Evolutionary conservation across 2,888 invertebrate genomes (phyloP), one percentile per base, ranked within the genome.

Genomic region (Habroteleia sp.): DNA sequence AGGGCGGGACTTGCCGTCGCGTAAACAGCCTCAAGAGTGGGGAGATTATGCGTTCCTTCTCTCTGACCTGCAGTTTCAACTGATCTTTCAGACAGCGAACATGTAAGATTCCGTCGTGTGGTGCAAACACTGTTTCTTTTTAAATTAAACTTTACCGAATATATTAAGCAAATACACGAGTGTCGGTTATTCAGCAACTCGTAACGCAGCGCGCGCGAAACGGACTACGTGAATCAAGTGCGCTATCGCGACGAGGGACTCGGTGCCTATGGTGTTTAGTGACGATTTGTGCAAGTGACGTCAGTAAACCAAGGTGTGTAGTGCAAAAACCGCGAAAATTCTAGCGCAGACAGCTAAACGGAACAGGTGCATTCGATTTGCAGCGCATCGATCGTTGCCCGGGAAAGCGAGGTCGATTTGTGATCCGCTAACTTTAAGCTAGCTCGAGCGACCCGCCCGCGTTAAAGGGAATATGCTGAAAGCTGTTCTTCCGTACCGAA

Each of bases 391-490:
- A 74, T 77, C 76, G 75, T 56, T 56, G 71, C 75, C 74, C 75
- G 71, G 74, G 76, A 68, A 72, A 74, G 63, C 63, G 69, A 58
- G 66, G 74, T 62, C 58, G 66, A 66, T 74, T 74, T 54, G 66
- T 63, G 74, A 77, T 73, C 65, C 50, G 66, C 56, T 75, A 66
- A 72, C 77, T 77, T 77, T 75, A 77, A 77, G 71, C 60, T 50
- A 69, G 77, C 73, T 73, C 73, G 69, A 65, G 42, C 73, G 76
- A 69, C 65, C 74, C 66, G 66, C 71, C 72, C 77, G 72, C 11
- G 56, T 77, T 77, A 77, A 77, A 77, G 77, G 77, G 77, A 77
- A 77, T 73, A 65, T 77, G 69, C 71, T 60, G 46, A 29, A 76
- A 77, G 66, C 69, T 37, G 31, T 25, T 20, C 29, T 69, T 37